Base-by-base conservation (phyloP, 2,888 invertebrate genomes). In the Nasonia oneida region DNA sequence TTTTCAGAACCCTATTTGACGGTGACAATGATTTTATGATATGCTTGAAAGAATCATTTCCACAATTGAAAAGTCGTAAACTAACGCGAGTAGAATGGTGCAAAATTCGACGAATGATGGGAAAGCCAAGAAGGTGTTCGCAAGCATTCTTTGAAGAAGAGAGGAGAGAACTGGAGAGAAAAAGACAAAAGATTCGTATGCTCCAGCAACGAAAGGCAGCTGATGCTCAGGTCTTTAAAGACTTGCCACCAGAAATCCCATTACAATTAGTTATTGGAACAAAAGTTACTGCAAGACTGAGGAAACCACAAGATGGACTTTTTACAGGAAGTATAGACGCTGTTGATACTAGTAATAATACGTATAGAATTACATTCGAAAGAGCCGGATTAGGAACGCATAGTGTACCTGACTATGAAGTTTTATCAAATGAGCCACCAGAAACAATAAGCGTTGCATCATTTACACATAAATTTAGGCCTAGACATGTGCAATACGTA, bases 141-240 rank as follows among this genome's bases (percentile, higher is more conserved):
- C 97, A 97, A 92, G 97, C 98, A 0, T 99, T 99, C 93, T 99
- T 99, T 94, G 96, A 96, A 88, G 99, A 99, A 94, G 99, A 99
- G 93, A 95, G 99, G 73, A 95, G 96, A 87, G 98, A 98, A 89
- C 94, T 99, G 84, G 98, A 98, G 90, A 95, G 97, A 67, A 98
- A 98, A 93, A 95, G 99, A 33, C 97, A 97, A 91, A 97, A 98
- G 91, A 98, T 99, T 89, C 95, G 99, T 82, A 96, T 97, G 90
- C 94, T 99, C 85, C 99, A 99, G 92, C 98, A 98, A 90, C 95
- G 98, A 74, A 98, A 98, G 94, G 95, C 96, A 0, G 96, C 96
- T 10, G 97, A 97, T 91, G 94, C 97, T 50, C 95, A 95, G 88
- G 94, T 93, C 88, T 95, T 96, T 89, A 97, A 98, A 93, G 99